Base-by-base conservation (phyloP, 2,113 vertebrate species). In the Silurus glanis region DNA sequence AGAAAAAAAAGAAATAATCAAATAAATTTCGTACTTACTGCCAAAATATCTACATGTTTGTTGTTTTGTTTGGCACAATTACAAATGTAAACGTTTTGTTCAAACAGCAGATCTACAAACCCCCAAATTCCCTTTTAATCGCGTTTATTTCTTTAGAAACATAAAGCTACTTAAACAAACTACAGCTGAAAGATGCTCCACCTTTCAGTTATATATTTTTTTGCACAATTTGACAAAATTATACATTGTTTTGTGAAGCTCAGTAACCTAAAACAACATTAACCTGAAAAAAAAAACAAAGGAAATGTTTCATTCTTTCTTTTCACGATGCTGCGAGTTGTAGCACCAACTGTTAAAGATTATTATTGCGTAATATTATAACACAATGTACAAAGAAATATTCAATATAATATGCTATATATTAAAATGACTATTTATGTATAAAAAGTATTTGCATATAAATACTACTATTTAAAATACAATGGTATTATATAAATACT, bases 141-240 rank as follows among this genome's bases (percentile, higher is more conserved):
- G 23, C 13, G 16, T 37, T 75, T 82, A 53, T 53, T 59, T 83
- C 45, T 47, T 82, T 59, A 82, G 66, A 85, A 86, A 72, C 83
- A 83, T 37, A 82, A 67, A n/a, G 51, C 85, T 82, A 56, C 80
- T 79, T 67, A 79, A 87, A 89, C 83, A 83, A 78, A 80, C 53
- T 83, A 58, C 66, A 81, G 59, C 49, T 81, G 78, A 72, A 84
- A 78, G 61, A 49, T 84, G 53, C 8, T 83, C 25, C 12, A 83
- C 59, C 21, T 37, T 59, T 80, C 37, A 45, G 25, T 25, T 16
- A 84, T 79, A 88, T 82, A 53, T 82, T 67, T 76, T 69, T 62
- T 88, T 55, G 14, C 16, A n/a, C 10, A 23, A 51, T 55, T 55
- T 5, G 28, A 47, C 12, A 37, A 28, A 59, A 59, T 62, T 78